These are phyloP conservation scores for Agrotis puta DNA, from an alignment of 2,888 invertebrate genomes.

Conservation along the genomic window DNA sequence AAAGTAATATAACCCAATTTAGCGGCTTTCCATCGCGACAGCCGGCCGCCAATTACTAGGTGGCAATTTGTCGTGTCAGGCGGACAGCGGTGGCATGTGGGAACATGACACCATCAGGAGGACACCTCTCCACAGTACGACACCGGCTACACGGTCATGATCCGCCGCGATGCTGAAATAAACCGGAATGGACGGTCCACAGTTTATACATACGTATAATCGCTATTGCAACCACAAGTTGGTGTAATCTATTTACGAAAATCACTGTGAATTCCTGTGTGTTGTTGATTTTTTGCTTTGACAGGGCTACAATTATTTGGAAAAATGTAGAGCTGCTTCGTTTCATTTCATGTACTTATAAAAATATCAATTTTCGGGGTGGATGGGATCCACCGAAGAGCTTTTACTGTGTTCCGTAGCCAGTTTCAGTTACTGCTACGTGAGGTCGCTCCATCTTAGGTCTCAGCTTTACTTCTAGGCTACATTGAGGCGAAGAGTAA, in stretches of 20 bases:
- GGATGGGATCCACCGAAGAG: no score
- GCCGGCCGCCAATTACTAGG: constrained; percentile 76
- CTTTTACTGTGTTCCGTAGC: no score
- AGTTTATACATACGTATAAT: not conserved
- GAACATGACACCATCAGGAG: constrained; percentile 70
- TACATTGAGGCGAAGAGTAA: no score
- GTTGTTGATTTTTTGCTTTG: constrained; percentile 7
- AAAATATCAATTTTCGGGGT: no score
- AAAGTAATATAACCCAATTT: constrained; percentile 71
- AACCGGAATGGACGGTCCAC: constrained; percentile 15
- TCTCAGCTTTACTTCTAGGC: no score
- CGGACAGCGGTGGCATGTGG: constrained; percentile 63
- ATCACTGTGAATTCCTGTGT: not conserved
- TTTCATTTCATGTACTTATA: not conserved
- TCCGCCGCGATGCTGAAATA: constrained; percentile 34
- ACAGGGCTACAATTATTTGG: not conserved
- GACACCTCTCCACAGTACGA: constrained; percentile 42
- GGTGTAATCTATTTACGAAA: not conserved
- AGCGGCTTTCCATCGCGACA: constrained; percentile 70
- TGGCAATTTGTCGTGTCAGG: constrained; percentile 79
- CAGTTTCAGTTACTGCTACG: no score
- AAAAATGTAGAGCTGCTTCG: not conserved
- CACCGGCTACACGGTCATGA: constrained; percentile 47
- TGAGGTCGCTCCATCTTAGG: no score
- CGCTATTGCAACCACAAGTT: not conserved